phyloP scores from a whole-genome alignment of 2,888 invertebrate genomes.

The Arge pagana region DNA sequence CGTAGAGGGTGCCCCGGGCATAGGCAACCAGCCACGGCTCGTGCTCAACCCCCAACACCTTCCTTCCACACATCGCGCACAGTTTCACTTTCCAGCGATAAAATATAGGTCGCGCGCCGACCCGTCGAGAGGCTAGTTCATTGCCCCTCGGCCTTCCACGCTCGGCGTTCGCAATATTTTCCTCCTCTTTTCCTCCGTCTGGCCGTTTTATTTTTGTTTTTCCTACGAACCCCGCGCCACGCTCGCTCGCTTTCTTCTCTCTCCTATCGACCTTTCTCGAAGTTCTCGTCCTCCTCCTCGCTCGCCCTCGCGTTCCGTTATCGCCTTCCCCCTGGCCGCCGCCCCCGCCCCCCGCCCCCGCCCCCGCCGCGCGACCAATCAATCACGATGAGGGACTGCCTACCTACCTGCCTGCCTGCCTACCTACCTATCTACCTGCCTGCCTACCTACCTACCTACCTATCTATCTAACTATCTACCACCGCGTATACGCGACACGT shows the following conservation, averaged over 20 bases:
- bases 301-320: constrained; percentile 25
- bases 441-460: not conserved
- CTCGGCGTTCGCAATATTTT: constrained; percentile 5
- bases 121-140: constrained; percentile 64
- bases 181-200: constrained; percentile 35
- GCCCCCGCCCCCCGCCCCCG: constrained; percentile 49
- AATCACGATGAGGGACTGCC: constrained; percentile 38
- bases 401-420: no score
- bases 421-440: not conserved
- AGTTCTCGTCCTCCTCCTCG: constrained; percentile 8
- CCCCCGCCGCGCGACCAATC: constrained; percentile 53
- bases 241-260: not conserved
- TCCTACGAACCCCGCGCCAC: constrained; percentile 19
- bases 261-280: not conserved
- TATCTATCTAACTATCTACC: not conserved
- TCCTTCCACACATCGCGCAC: constrained; percentile 29
- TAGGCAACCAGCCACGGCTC: constrained; percentile 20
- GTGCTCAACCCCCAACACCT: constrained; percentile 2
- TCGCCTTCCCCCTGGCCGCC: constrained; percentile 42
- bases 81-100: constrained; percentile 58
- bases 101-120: constrained; percentile 58
- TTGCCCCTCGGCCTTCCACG: constrained; percentile 62
- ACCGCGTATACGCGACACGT: not conserved
- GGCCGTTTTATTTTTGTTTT: constrained; percentile 27
- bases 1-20: constrained; percentile 32